Evolutionary conservation across 1,140 invertebrate genomes (phyloP), one percentile per base, ranked within the genome.

Genomic region (Centruroides vittatus): DNA sequence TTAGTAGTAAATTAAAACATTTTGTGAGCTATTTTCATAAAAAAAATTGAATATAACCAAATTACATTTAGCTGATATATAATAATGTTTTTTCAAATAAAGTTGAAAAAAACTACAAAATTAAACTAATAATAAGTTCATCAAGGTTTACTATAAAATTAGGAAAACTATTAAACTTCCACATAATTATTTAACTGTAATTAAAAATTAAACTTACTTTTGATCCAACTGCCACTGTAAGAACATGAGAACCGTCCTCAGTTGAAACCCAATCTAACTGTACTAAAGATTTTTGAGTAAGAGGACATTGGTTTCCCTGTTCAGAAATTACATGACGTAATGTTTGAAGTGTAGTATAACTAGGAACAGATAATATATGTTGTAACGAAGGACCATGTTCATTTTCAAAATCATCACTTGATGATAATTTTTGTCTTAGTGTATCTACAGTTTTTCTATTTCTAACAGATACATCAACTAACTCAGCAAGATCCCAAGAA

Each of bases 181-280:
- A 23, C 23, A 23, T 23, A 23, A 23, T 23, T 23, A 23, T 41
- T 41, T 41, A 41, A 41, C 8, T 41, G 8, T 41, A 41, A 62
- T 35, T 8, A 62, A 59, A 65, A 23, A 23, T 60, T 36, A 49
- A 75, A 75, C 54, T 64, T 60, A 80, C 74, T 73, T 96, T 93
- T 56, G 91, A 92, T 2, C 93, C 93, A 55, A 98, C 89, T 0
- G 88, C 93, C 0, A 98, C 92, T 0, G 96, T 98, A 7, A 99
- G 75, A 67, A 99, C 93, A 75, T 99, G 95, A 0, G 92, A 93
- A 3, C 96, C 96, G 75, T 99, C 95, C 72, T 99, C 95, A 66
- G 95, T 95, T 0, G 94, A 97, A 4, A 98, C 94, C 96, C 96
- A 99, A 76, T 98, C 96, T 46, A 99, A 74, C 70, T 96, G 92